Percentiles rank a stretch among this genome's conserved stretches.
phyloP scores from a whole-genome alignment of 1,140 invertebrate genomes.

The Anoplolepis gracilipes region DNA sequence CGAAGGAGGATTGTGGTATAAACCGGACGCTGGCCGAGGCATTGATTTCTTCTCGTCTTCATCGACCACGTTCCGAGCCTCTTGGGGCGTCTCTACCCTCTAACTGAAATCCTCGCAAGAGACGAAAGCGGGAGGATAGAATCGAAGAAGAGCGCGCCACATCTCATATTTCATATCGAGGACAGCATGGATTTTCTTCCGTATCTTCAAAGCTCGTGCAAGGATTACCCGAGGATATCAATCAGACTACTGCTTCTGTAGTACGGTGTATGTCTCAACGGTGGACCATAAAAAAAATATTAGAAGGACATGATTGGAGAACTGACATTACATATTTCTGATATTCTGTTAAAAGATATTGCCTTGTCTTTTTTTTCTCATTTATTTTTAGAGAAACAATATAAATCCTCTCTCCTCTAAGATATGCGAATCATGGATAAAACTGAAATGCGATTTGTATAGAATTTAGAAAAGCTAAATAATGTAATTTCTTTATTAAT shows the following conservation, averaged over 20 bases:
- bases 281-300: slow-evolving; percentile 38
- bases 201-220: slow-evolving; percentile 78
- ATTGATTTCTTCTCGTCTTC: slow-evolving; percentile 86
- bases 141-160: slow-evolving; percentile 76
- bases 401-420: not conserved
- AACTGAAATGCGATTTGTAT: not conserved
- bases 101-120: slow-evolving; percentile 82
- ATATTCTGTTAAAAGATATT: not conserved
- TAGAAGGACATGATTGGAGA: slow-evolving; percentile 44
- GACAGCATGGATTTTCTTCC: slow-evolving; percentile 83
- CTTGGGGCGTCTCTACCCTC: slow-evolving; percentile 77
- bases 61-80: slow-evolving; percentile 82
- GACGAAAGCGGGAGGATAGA: slow-evolving; percentile 66
- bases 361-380: not conserved
- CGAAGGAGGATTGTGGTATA: slow-evolving; percentile 35
- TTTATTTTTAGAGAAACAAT: not conserved
- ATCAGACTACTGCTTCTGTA: slow-evolving; percentile 74
- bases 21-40: slow-evolving; percentile 79
- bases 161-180: slow-evolving; percentile 84
- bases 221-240: slow-evolving; percentile 83
- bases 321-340: not conserved
- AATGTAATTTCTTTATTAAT: not conserved
- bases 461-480: not conserved
- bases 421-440: not conserved
- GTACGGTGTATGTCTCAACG: slow-evolving; percentile 16